phyloP scores from a whole-genome alignment of 2,113 vertebrate genomes.

The Actenoides lindsayi region DNA sequence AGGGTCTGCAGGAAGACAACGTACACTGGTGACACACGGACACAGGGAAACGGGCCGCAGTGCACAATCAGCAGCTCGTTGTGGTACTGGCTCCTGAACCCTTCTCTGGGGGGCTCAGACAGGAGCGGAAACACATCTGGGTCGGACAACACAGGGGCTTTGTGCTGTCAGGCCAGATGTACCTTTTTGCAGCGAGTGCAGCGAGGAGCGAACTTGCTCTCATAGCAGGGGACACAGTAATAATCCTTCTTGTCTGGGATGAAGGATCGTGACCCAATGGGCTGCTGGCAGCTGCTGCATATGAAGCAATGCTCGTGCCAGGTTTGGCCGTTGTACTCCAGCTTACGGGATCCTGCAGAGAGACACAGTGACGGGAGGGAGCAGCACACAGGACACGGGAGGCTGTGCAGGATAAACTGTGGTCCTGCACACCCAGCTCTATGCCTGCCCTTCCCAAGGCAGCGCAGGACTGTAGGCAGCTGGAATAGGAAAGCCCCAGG shows the following conservation, averaged over 20 bases:
- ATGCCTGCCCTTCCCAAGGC: not conserved
- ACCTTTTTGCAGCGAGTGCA: slow-evolving; percentile 98
- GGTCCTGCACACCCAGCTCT: not conserved
- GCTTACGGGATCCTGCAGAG: slow-evolving; percentile 90
- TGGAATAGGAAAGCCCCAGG: not conserved
- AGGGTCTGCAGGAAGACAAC: slow-evolving; percentile 80
- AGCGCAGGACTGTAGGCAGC: not conserved
- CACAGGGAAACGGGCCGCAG: not conserved
- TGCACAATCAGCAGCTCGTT: fast-evolving
- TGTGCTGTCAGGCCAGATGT: not conserved
- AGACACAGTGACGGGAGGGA: not conserved
- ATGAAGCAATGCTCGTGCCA: slow-evolving; percentile 98
- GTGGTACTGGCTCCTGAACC: not conserved
- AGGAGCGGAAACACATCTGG: not conserved
- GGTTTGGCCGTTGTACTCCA: slow-evolving; percentile 94
- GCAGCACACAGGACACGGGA: not conserved
- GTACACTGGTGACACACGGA: not conserved
- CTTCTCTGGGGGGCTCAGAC: not conserved
- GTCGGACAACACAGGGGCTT: not conserved
- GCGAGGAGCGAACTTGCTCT: slow-evolving; percentile 97
- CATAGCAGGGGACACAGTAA: slow-evolving; percentile 97
- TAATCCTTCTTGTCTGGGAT: slow-evolving; percentile 96
- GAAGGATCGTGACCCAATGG: slow-evolving; percentile 96
- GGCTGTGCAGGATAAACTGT: not conserved
- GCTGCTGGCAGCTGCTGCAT: slow-evolving; percentile 95